Evolutionary conservation across 2,888 invertebrate genomes (phyloP), one percentile per base, ranked within the genome.

Genomic region (Coremacera marginata): DNA sequence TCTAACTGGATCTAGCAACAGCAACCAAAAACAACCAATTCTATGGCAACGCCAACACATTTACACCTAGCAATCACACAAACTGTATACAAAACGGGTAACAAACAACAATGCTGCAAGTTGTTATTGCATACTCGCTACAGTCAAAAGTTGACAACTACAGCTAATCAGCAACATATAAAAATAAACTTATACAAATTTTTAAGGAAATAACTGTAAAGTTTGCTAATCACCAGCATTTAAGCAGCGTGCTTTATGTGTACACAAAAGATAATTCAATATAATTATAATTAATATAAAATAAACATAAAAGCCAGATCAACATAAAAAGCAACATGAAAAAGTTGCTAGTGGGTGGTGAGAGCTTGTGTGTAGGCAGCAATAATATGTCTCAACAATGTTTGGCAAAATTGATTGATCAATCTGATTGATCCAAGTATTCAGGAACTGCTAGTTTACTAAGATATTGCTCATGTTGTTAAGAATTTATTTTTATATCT

Each of bases 31-130:
- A 57, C 34, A 71, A 19, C 37, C 55, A 31, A 19, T 27, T 57
- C 71, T 19, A 52, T 37, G 57, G 57, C n/a, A 71, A 71, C 57
- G 57, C 55, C 57, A 34, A 71, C 71, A 37, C 16, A 71, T 31
- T 22, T 11, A 9, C 9, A 4, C 65, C n/a, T n/a, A 34, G 5
- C 63, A 14, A 63, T 62, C 68, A 49, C 60, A 49, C 72, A 72
- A 72, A 72, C 62, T 62, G 72, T 62, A 72, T 62, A 62, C 62
- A 72, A 49, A 34, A 49, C 62, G 25, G 9, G 27, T 55, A 70
- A 70, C 52, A 55, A 52, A 27, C 25, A 49, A 22, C 51, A 25
- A 44, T 57, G 57, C 22, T 19, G 57, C n/a, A 3, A 7, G 8
- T 11, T 19, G 22, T 25, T 9, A 25, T 57, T 25, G 19, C 57